These are phyloP conservation scores for Eubucco bourcierii DNA, from an alignment of 2,113 vertebrate species.

Conservation along the genomic window DNA sequence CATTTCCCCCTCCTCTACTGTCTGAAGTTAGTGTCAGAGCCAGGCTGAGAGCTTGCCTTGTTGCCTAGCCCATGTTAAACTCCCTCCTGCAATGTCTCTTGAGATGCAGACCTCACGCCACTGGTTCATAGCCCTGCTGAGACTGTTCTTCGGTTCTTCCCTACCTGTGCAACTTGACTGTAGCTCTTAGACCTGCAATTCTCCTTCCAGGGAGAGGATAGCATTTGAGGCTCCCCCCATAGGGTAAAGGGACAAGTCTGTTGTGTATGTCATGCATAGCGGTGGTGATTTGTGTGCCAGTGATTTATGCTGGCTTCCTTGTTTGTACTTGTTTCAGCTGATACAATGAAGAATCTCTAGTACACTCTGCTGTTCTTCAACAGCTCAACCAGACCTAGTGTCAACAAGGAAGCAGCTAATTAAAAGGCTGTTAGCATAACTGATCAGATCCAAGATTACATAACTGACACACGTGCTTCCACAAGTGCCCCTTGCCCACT, in stretches of 20 bases:
- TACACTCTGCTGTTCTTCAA: not conserved
- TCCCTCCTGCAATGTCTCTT: not conserved
- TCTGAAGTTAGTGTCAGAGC: not conserved
- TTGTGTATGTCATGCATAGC: not conserved
- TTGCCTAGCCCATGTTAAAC: not conserved
- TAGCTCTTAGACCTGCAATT: not conserved
- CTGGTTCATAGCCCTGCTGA: not conserved
- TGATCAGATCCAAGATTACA: not conserved
- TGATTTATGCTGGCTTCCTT: not conserved
- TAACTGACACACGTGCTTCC: not conserved
- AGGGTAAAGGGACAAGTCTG: not conserved
- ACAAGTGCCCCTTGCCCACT: not conserved
- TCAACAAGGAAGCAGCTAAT: conserved; percentile 43
- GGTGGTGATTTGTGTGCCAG: not conserved
- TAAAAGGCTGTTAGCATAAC: not conserved
- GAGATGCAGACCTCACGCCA: not conserved
- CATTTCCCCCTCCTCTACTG: too few relatives aligned
- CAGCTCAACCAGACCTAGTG: not conserved
- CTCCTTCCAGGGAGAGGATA: not conserved
- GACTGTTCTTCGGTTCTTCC: not conserved
- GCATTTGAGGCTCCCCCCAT: not conserved
- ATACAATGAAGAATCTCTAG: not conserved
- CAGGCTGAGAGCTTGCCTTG: not conserved
- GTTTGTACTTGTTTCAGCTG: not conserved
- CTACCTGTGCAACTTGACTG: not conserved